phyloP scores from a whole-genome alignment of 2,888 invertebrate species.

The Spisula subtruncata region DNA sequence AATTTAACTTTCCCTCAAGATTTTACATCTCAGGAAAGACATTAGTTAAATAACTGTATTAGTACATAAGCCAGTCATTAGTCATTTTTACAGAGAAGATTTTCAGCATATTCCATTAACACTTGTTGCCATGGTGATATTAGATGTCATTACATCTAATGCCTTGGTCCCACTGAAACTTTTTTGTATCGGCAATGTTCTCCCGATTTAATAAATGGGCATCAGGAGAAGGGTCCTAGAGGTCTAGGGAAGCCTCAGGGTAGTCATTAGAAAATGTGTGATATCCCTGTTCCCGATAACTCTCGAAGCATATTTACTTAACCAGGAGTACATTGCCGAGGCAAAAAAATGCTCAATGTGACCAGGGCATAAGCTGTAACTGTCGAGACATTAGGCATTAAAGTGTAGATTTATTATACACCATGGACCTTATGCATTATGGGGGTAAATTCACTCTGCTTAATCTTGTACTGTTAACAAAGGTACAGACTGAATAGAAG shows the following conservation, averaged over 20 bases:
- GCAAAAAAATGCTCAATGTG: no score
- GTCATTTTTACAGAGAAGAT: not conserved
- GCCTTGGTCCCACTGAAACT: no score
- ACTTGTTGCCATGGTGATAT: not conserved
- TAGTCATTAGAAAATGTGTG: no score
- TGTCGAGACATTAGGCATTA: constrained; percentile 5
- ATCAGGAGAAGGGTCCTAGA: no score
- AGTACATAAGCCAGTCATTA: not conserved
- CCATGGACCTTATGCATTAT: not conserved
- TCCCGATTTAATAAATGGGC: no score
- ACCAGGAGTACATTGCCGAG: no score
- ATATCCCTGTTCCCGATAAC: no score
- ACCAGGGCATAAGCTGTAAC: no score
- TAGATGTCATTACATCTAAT: not conserved
- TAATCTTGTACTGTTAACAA: not conserved
- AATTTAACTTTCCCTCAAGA: no score
- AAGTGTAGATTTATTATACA: not conserved
- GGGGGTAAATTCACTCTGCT: not conserved
- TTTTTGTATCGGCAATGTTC: no score
- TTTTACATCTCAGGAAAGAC: not conserved
- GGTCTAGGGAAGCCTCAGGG: no score
- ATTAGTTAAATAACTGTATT: constrained; percentile 6
- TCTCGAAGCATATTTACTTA: no score
- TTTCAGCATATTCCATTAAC: not conserved
- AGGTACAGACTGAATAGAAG: not conserved